phyloP scores from a whole-genome alignment of 2,888 invertebrate species.

The Ichneumoninae sp. region DNA sequence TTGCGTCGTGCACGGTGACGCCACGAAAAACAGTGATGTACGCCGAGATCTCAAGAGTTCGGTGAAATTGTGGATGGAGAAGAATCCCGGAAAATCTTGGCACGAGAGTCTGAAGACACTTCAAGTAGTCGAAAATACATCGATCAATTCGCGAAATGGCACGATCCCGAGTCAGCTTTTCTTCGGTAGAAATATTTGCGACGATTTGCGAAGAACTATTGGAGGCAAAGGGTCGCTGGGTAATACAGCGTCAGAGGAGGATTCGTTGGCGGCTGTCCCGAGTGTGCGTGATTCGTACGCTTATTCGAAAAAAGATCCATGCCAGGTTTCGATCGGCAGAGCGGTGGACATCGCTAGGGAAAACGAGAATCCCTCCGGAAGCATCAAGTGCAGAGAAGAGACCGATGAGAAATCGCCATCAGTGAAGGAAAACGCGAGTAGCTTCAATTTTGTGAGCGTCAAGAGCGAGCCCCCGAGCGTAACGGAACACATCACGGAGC shows the following conservation, averaged over 20 bases:
- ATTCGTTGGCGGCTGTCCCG: conserved; percentile 55
- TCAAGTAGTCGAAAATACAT: conserved; percentile 76
- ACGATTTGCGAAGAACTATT: conserved; percentile 66
- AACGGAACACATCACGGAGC: conserved; percentile 12
- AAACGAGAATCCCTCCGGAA: neutral
- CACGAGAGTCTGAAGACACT: conserved; percentile 74
- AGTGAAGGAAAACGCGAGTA: conserved; percentile 1
- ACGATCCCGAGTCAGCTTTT: conserved; percentile 74
- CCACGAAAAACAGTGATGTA: conserved; percentile 53
- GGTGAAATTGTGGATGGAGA: conserved; percentile 71
- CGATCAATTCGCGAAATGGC: conserved; percentile 66
- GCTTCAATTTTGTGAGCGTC: conserved; percentile 2
- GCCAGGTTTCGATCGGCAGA: neutral
- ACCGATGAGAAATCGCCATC: neutral
- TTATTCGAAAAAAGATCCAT: neutral
- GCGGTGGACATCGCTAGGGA: neutral
- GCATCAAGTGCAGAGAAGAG: neutral
- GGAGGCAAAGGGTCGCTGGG: conserved; percentile 47
- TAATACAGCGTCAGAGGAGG: conserved; percentile 68
- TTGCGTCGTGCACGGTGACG: conserved; percentile 73
- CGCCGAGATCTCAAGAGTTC: conserved; percentile 72
- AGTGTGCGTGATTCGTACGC: neutral
- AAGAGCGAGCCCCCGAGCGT: conserved; percentile 28
- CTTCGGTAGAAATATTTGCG: conserved; percentile 71
- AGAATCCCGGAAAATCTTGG: conserved; percentile 74